Conservation (phyloP, 2,888 invertebrate genomes). For the Ectemnius cavifrons region DNA sequence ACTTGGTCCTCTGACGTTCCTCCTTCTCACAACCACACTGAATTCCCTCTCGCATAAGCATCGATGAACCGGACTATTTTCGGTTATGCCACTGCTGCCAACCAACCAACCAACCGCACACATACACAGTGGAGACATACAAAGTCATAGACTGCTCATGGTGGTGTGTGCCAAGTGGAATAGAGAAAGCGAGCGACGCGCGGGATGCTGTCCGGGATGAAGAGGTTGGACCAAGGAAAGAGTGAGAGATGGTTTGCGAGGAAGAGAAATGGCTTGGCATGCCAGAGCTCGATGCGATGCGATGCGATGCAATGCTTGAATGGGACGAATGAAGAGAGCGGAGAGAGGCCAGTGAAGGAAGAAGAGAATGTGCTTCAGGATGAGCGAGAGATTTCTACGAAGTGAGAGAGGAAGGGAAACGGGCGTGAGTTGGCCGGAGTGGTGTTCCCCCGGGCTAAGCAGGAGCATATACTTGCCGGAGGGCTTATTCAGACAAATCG, state of each 20-base stretch:
- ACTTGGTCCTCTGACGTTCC: background rate
- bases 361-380: slow-evolving; percentile 32
- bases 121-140: too few species aligned
- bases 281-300: too few species aligned
- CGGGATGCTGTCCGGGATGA: too few species aligned
- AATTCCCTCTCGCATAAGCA: slow-evolving; percentile 57
- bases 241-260: slow-evolving; percentile 14
- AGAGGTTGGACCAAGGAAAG: slow-evolving; percentile 1
- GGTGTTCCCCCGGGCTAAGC: slow-evolving; percentile 73
- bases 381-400: slow-evolving; percentile 9
- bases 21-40: background rate
- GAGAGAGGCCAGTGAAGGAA: slow-evolving; percentile 11
- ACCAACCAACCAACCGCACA: background rate
- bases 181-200: slow-evolving; percentile 15
- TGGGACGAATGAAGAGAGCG: too few species aligned
- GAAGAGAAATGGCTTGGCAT: too few species aligned
- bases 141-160: slow-evolving; percentile 29
- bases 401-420: background rate
- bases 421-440: slow-evolving; percentile 63
- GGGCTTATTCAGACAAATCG: slow-evolving; percentile 77
- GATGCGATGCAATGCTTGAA: too few species aligned
- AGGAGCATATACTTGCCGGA: slow-evolving; percentile 74
- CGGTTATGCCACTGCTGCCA: slow-evolving; percentile 45
- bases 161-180: slow-evolving; percentile 40
- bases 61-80: slow-evolving; percentile 69